phyloP scores from a whole-genome alignment of 2,888 invertebrate species.

The Perizoma affinitatum region DNA sequence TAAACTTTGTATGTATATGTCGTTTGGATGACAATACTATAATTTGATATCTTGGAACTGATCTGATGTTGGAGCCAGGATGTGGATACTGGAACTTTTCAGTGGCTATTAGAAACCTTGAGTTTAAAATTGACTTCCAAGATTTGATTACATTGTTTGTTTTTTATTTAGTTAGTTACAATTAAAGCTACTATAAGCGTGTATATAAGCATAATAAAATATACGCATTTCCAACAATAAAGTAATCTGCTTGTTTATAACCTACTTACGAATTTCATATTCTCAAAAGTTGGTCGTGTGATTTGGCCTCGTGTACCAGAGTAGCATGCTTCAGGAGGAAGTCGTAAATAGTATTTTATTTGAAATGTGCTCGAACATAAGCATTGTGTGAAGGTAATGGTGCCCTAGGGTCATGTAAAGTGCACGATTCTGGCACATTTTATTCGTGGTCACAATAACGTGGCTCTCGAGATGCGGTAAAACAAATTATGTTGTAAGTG shows the following conservation, averaged over 20 bases:
- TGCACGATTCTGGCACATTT: constrained; percentile 55
- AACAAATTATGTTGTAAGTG: constrained; percentile 18
- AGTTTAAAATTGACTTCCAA: no score
- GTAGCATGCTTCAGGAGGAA: constrained; percentile 51
- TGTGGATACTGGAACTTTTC: no score
- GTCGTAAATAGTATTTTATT: constrained; percentile 73
- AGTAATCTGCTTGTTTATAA: constrained; percentile 2
- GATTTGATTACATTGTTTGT: no score
- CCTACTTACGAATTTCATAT: constrained; percentile 5
- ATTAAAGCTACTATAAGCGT: no score
- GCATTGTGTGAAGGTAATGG: constrained; percentile 62
- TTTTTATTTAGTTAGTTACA: no score
- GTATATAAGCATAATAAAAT: no score
- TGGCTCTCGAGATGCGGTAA: constrained; percentile 31
- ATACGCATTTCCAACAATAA: not conserved
- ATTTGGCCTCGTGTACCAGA: constrained; percentile 42
- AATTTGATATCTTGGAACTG: no score
- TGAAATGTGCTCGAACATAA: constrained; percentile 62
- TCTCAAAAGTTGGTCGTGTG: constrained; percentile 13
- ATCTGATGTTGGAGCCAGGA: no score
- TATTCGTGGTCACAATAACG: constrained; percentile 49
- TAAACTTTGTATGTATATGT: no score
- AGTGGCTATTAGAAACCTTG: no score
- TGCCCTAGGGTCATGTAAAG: constrained; percentile 63
- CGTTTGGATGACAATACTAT: no score